Percentiles rank a stretch among this genome's conserved stretches.
Evolutionary conservation across 1,140 invertebrate species (phyloP).

Genomic region (Copidosoma floridanum): DNA sequence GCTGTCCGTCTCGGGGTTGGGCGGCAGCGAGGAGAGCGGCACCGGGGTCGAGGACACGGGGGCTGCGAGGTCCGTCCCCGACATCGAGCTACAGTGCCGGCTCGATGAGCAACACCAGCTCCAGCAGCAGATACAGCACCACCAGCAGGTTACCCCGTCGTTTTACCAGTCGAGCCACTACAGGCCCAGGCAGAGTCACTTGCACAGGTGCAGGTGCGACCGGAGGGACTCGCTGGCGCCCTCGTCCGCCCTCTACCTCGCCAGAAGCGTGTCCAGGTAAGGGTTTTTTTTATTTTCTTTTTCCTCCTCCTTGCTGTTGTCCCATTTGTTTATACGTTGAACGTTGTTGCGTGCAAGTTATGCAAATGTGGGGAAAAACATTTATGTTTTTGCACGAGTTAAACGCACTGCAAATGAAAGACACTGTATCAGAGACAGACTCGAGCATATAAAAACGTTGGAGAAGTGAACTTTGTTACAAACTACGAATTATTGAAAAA

Average conservation of each 20-base stretch:
- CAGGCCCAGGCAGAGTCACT: conserved; percentile 40
- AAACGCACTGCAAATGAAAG: no score
- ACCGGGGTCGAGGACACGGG: conserved; percentile 62
- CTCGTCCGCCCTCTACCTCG: conserved; percentile 69
- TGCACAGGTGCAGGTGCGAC: conserved; percentile 65
- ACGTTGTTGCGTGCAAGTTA: no score
- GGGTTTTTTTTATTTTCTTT: no score
- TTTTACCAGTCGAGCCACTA: conserved; percentile 34
- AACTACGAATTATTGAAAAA: no score
- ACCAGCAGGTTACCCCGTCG: conserved; percentile 56
- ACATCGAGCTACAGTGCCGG: conserved; percentile 82
- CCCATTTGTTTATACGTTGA: no score
- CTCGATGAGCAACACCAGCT: conserved; percentile 47
- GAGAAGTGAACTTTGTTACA: no score
- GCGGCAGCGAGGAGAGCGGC: conserved; percentile 76
- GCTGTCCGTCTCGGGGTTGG: conserved; percentile 68
- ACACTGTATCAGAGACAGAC: no score
- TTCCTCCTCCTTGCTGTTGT: no score
- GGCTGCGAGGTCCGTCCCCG: conserved; percentile 82
- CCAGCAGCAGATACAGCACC: conserved; percentile 52
- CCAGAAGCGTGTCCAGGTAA: conserved; percentile 69
- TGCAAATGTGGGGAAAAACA: no score
- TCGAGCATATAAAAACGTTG: no score
- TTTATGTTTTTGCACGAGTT: no score
- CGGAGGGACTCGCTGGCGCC: conserved; percentile 73